These are phyloP conservation scores for Nothobranchius furzeri DNA, from an alignment of 2,113 vertebrate species.

Conservation along the genomic window DNA sequence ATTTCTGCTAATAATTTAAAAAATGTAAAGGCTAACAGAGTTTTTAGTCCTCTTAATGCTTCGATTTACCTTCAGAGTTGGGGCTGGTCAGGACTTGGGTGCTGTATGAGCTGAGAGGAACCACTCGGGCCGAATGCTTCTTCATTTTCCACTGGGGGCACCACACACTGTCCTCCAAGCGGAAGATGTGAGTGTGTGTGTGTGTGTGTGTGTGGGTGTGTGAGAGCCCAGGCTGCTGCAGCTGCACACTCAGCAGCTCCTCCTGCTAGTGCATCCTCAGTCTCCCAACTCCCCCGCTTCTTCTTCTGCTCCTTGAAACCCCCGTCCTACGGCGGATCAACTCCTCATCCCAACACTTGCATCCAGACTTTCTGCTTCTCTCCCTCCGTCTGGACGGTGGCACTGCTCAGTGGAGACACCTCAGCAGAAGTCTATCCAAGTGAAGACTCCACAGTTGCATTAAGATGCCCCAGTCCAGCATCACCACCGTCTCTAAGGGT, in stretches of 20 bases:
- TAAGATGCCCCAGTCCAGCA: conserved; percentile 70
- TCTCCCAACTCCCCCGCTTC: conserved; percentile 52
- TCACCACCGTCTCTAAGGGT: conserved; percentile 78
- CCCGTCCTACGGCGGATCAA: conserved; percentile 32
- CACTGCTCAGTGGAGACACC: conserved; percentile 49
- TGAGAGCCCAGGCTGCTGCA: conserved; percentile 34
- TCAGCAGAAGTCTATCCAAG: conserved; percentile 51
- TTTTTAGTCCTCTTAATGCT: neutral
- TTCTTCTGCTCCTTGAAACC: conserved; percentile 42
- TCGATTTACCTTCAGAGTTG: conserved; percentile 74
- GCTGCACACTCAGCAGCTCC: conserved; percentile 69
- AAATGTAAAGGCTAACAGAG: neutral
- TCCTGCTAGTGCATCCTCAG: conserved; percentile 66
- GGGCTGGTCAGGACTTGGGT: conserved; percentile 81
- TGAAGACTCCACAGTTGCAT: conserved; percentile 67
- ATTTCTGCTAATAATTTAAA: neutral
- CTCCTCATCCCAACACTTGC: conserved; percentile 46
- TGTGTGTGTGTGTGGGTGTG: conserved; percentile 35
- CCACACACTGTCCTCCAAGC: conserved; percentile 62
- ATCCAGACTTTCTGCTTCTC: conserved; percentile 46
- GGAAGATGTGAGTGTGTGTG: conserved; percentile 14
- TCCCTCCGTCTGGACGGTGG: conserved; percentile 46
- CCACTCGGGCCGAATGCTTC: conserved; percentile 86
- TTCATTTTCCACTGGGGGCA: conserved; percentile 80
- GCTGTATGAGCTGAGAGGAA: conserved; percentile 81